Conservation (phyloP, 2,888 invertebrate species). For the Congeria kusceri region DNA sequence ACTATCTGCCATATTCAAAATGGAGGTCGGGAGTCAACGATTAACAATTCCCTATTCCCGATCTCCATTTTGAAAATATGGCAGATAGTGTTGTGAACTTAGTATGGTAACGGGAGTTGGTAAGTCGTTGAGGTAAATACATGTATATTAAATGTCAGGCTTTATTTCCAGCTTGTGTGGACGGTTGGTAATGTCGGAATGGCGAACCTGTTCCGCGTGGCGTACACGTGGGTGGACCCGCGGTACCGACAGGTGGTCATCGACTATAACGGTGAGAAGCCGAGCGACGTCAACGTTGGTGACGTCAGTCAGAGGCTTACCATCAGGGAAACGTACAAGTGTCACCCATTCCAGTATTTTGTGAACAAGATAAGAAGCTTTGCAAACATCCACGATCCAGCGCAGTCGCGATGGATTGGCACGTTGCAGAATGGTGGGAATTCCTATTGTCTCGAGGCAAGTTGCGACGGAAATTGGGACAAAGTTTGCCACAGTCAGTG, state of each 20-base stretch:
- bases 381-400: slow-evolving; percentile 43
- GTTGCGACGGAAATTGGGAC: background rate
- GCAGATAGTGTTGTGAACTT: too few species aligned
- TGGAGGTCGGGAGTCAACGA: too few species aligned
- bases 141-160: too few species aligned
- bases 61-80: too few species aligned
- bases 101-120: too few species aligned
- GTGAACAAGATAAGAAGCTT: slow-evolving; percentile 37
- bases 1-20: too few species aligned
- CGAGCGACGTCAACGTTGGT: slow-evolving; percentile 18
- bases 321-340: slow-evolving; percentile 40
- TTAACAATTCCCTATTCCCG: too few species aligned
- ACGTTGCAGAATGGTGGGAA: slow-evolving; percentile 2
- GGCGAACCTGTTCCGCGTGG: slow-evolving; percentile 24
- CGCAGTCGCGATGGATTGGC: slow-evolving; percentile 12
- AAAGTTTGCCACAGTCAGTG: background rate
- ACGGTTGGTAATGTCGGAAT: slow-evolving; percentile 17
- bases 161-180: slow-evolving; percentile 29
- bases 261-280: slow-evolving; percentile 4
- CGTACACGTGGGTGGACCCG: slow-evolving; percentile 37
- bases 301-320: slow-evolving; percentile 32
- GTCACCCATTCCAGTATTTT: slow-evolving; percentile 50
- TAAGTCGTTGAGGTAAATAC: too few species aligned
- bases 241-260: slow-evolving; percentile 23
- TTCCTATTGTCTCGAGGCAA: slow-evolving; percentile 21